phyloP scores from a whole-genome alignment of 1,140 invertebrate species.

The Zaprionus inermis region DNA sequence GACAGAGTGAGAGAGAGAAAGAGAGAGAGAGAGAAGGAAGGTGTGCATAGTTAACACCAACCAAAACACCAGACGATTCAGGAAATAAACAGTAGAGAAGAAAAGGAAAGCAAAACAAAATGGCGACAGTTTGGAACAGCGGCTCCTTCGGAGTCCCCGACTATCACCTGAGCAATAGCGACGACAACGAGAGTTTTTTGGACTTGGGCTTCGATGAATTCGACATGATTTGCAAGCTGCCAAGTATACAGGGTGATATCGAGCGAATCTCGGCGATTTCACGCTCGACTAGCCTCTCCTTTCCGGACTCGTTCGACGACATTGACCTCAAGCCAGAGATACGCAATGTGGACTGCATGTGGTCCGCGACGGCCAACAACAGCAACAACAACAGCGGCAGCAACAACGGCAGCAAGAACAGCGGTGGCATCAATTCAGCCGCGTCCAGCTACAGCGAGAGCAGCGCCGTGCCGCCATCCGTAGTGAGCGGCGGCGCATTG shows the following conservation, averaged over 20 bases:
- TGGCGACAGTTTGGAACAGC: slow-evolving; percentile 13
- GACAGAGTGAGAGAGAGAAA: neutral
- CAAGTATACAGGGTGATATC: slow-evolving; percentile 47
- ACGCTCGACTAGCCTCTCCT: neutral
- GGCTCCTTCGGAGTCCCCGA: neutral
- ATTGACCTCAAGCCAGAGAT: slow-evolving; percentile 55
- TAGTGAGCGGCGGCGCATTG: slow-evolving; percentile 41
- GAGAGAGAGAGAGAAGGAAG: neutral
- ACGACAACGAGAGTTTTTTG: neutral
- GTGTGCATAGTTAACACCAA: neutral
- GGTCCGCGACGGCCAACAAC: slow-evolving; percentile 36
- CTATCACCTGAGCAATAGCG: neutral
- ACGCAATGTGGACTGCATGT: slow-evolving; percentile 68
- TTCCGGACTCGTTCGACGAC: neutral
- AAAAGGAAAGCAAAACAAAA: neutral
- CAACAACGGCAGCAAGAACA: slow-evolving; percentile 1
- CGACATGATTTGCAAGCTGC: neutral
- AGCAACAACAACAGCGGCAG: slow-evolving; percentile 20
- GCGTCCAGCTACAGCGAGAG: slow-evolving; percentile 68
- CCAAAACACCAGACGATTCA: neutral
- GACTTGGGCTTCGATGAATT: neutral
- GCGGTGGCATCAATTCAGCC: slow-evolving; percentile 31
- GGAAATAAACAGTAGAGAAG: neutral
- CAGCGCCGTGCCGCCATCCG: slow-evolving; percentile 49
- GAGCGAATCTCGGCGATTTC: slow-evolving; percentile 1